Evolutionary conservation across 2,797 vertebrate genomes (phyloP), one percentile per base, ranked within the genome.

Genomic region (Novumbra hubbsi): DNA sequence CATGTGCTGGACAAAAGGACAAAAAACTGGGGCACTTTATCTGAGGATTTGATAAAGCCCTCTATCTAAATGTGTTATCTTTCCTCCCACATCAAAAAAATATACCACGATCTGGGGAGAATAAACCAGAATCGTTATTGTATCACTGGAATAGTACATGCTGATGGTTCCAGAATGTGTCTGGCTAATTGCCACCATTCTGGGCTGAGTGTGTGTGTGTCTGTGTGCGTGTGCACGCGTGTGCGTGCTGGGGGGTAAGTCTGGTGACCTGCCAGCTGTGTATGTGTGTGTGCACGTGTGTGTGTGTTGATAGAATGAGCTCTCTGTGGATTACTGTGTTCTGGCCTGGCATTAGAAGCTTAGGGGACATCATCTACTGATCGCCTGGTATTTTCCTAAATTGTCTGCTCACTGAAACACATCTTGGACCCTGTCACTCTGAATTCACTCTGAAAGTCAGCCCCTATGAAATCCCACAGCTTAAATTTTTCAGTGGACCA

Each of bases 311-410:
- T 73, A 70, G 73, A 50, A 75, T 76, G 66, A 71, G 68, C 71
- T 34, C 73, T 62, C n/a, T 55, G 30, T 75, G 78, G 83, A 86
- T 86, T 86, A 83, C 21, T 74, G 75, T 76, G 79, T 80, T 74
- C 67, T 73, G 70, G 70, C 27, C 21, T 41, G 73, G 79, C 75
- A 83, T 83, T 86, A 83, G 67, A 71, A 32, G 81, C 74, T 87
- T 84, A 81, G 73, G 57, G 45, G 68, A 76, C n/a, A 73, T 76
- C 72, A 73, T 63, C 76, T 70, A 74, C 80, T 74, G 71, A 80
- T 70, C 52, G 2, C 62, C 0, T 15, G 48, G 55, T 74, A 28
- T 72, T 74, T 85, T 79, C 76, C 78, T 83, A 21, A 78, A 82
- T 75, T 75, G 76, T 76, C 11, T 73, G 32, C 32, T 75, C 67